These are phyloP conservation scores for Hyphantria cunea DNA, from an alignment of 1,140 invertebrate species.

Conservation along the genomic window DNA sequence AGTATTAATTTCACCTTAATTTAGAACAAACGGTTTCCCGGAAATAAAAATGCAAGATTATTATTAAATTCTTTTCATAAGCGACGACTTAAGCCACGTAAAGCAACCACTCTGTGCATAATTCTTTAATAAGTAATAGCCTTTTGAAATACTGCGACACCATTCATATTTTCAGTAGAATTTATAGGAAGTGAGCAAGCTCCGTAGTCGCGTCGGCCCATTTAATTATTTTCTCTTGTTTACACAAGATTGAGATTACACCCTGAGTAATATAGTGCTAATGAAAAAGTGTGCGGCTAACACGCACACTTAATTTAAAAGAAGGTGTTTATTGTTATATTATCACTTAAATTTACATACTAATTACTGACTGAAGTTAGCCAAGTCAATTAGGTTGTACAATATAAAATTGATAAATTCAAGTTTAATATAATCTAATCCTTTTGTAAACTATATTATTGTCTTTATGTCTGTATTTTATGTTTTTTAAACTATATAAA, in stretches of 20 bases:
- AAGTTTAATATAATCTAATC: too few relatives aligned
- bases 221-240: slow-evolving; percentile 71
- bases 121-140: slow-evolving; percentile 63
- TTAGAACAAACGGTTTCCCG: too few relatives aligned
- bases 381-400: neutral
- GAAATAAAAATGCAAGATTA: slow-evolving; percentile 49
- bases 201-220: slow-evolving; percentile 42
- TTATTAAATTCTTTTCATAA: slow-evolving; percentile 57
- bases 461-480: too few relatives aligned
- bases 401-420: neutral
- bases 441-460: too few relatives aligned
- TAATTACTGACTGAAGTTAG: neutral
- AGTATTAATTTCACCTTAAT: too few relatives aligned
- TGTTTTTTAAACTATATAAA: too few relatives aligned
- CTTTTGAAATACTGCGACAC: slow-evolving; percentile 61
- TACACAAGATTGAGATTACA: slow-evolving; percentile 60
- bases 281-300: slow-evolving; percentile 33
- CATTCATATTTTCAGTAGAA: slow-evolving; percentile 53
- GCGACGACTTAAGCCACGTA: slow-evolving; percentile 40
- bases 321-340: neutral
- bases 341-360: neutral
- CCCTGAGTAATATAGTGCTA: slow-evolving; percentile 53
- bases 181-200: slow-evolving; percentile 54
- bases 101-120: slow-evolving; percentile 53
- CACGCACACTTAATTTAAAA: slow-evolving; percentile 7